Evolutionary conservation across 2,797 vertebrate species (phyloP), one percentile per base, ranked within the genome.

Genomic region (Ciconia nigra): DNA sequence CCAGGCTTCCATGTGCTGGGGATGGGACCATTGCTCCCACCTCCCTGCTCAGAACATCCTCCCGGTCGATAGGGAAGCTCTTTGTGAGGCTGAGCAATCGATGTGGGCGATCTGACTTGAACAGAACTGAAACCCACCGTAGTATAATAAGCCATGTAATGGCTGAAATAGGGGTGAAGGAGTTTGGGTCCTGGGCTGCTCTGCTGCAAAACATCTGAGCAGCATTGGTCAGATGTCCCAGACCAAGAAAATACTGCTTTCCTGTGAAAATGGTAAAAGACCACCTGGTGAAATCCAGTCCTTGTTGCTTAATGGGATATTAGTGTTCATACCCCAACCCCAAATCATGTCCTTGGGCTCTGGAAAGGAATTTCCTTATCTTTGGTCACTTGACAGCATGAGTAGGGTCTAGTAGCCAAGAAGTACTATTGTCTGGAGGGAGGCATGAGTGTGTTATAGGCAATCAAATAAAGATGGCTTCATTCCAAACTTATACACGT

Each of bases 401-500:
- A 76, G 10, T 44, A 49, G 65, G 15, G 39, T 37, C 24, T 21
- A 55, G 35, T 3, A 93, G 24, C 57, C 44, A 47, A 65, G 47
- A 65, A 71, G 15, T 28, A 19, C 10, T 4, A 0, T 7, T 25
- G 18, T 41, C 17, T 63, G 61, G 47, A 73, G 72, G 55, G 35
- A 90, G 25, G 4, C 35, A 47, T 15, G 24, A 39, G 31, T 73
- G 15, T 52, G 18, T 47, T 72, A 31, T 1, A 46, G 58, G 29
- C 9, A 7, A 20, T 54, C 58, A 79, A 82, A 35, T 46, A 65
- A 65, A 77, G 71, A 31, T 41, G 21, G 10, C 52, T 83, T 87
- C 17, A 55, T 55, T 55, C 39, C 28, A 66, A 35, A 4, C 21
- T 58, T 67, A 6, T 5, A 21, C 4, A 28, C 0, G 0, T 42